phyloP scores from a whole-genome alignment of 2,888 invertebrate genomes.

The Globia sparganii region DNA sequence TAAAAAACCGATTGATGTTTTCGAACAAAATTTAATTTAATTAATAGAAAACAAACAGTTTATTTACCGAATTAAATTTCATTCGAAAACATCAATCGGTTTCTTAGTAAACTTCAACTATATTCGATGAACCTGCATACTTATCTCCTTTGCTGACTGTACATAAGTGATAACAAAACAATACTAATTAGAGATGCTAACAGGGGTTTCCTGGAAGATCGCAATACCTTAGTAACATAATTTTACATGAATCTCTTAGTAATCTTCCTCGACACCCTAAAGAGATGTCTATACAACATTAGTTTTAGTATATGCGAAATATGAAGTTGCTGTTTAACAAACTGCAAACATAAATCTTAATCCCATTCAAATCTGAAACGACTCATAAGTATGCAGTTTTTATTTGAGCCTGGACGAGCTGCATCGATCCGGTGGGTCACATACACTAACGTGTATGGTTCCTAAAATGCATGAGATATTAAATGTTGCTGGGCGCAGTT shows the following conservation, averaged over 20 bases:
- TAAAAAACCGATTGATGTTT: too few relatives aligned
- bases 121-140: too few relatives aligned
- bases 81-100: too few relatives aligned
- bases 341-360: slow-evolving; percentile 5
- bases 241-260: background rate
- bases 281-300: background rate
- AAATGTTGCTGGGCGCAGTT: slow-evolving; percentile 16
- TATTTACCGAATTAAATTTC: too few relatives aligned
- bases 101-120: too few relatives aligned
- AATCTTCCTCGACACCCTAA: background rate
- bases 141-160: too few relatives aligned
- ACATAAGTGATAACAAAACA: background rate
- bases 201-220: background rate
- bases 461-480: slow-evolving; percentile 20
- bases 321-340: too few relatives aligned
- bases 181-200: background rate
- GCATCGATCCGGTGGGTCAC: slow-evolving; percentile 16
- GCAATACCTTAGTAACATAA: background rate
- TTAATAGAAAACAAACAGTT: too few relatives aligned
- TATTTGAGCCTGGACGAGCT: slow-evolving; percentile 7
- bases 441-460: background rate
- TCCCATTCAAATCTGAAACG: slow-evolving; percentile 14
- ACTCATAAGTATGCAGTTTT: background rate
- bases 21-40: too few relatives aligned
- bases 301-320: too few relatives aligned